Evolutionary conservation across 2,888 invertebrate species (phyloP).

Genomic region (Ichneumon xanthorius): DNA sequence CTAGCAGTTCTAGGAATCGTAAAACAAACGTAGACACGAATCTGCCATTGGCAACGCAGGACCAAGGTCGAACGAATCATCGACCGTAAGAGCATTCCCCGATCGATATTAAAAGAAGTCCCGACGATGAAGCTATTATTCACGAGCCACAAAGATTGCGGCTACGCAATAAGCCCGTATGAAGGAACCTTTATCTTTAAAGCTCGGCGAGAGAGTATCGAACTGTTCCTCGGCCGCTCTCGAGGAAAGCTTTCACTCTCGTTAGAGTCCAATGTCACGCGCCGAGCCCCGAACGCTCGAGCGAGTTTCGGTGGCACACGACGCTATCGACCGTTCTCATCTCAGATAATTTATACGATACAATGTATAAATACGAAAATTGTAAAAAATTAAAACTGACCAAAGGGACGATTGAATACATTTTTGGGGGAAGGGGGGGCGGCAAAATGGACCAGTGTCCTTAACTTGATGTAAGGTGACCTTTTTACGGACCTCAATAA

Average conservation of each 20-base stretch:
- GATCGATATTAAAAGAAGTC: not conserved
- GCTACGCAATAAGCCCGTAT: not conserved
- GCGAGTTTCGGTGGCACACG: not conserved
- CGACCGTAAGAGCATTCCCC: not conserved
- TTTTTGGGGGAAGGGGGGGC: no score
- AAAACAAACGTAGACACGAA: no score
- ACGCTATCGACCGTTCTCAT: conserved; percentile 15
- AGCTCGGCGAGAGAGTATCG: conserved; percentile 63
- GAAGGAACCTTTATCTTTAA: conserved; percentile 44
- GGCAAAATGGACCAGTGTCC: no score
- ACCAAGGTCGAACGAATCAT: not conserved
- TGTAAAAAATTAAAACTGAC: no score
- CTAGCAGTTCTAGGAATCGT: no score
- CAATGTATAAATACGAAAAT: not conserved
- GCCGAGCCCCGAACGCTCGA: conserved; percentile 13
- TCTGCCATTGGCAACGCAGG: not conserved
- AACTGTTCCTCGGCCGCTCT: conserved; percentile 58
- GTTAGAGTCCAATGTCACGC: conserved; percentile 66
- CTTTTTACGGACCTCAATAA: no score
- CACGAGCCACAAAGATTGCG: not conserved
- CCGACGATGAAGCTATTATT: not conserved
- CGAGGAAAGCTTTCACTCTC: conserved; percentile 65
- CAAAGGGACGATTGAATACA: no score
- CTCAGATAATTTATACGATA: not conserved
- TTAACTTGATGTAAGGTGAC: no score